phyloP scores from a whole-genome alignment of 2,888 invertebrate genomes.

The Agapostemon virescens region DNA sequence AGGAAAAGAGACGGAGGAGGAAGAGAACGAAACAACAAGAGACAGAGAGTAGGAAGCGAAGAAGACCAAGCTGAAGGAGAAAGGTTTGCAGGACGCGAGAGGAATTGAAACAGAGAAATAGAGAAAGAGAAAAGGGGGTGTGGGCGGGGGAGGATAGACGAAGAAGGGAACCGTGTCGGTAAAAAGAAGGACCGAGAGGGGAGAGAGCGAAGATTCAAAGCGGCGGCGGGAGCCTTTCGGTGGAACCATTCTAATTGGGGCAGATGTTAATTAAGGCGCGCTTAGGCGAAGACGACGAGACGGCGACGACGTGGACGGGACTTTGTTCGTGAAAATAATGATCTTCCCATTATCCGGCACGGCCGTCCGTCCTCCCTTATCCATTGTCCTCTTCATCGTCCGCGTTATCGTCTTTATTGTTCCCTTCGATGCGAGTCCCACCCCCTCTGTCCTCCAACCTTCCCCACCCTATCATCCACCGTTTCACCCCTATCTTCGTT shows the following conservation, averaged over 20 bases:
- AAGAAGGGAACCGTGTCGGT: not conserved
- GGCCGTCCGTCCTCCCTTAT: constrained; percentile 71
- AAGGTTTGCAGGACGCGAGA: constrained; percentile 34
- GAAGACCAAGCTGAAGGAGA: not conserved
- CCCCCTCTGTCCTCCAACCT: not conserved
- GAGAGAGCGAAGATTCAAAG: constrained; percentile 49
- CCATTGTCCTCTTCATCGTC: constrained; percentile 78
- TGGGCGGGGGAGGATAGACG: not conserved
- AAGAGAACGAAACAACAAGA: not conserved
- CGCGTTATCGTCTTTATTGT: constrained; percentile 77
- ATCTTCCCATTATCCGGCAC: constrained; percentile 77
- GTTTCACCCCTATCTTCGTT: constrained; percentile 25
- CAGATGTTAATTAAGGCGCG: constrained; percentile 75
- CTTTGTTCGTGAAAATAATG: constrained; percentile 79
- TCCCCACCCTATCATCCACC: not conserved
- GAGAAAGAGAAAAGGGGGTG: no score
- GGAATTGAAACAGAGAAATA: constrained; percentile 1
- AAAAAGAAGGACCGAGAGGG: constrained; percentile 10
- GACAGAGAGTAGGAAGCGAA: not conserved
- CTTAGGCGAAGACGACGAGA: constrained; percentile 65
- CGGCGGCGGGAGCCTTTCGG: constrained; percentile 59
- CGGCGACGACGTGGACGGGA: constrained; percentile 73
- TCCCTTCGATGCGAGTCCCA: constrained; percentile 56
- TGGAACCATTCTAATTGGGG: constrained; percentile 72
- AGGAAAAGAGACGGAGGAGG: not conserved